Base-by-base conservation (phyloP, 2,888 invertebrate genomes). In the Orthosia cruda region DNA sequence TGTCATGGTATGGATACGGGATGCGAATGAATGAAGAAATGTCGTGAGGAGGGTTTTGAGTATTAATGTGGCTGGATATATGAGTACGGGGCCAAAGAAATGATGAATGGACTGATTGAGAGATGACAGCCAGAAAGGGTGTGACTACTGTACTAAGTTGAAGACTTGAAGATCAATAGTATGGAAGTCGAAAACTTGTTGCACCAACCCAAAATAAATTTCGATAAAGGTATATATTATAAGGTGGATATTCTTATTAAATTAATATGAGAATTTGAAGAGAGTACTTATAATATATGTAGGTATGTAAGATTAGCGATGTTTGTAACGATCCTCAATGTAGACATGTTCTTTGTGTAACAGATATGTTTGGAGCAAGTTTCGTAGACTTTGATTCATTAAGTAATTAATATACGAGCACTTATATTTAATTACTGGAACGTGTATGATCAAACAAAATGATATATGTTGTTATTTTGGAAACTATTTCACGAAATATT, bases 321-420 rank as follows among this genome's bases (percentile, higher is more conserved):
- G 47, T 66, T 61, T 65, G 26, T 52, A 59, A 70, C 58, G 55
- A 67, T 52, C 26, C 57, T 32, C 40, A 23, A 52, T 32, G 45
- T 63, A 74, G 26, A 52, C 79, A 40, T 55, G 47, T 71, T 68
- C 77, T 83, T 77, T 83, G 70, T 69, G 74, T 62, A 83, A 71
- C 45, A 64, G 54, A 80, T 76, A 84, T 64, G 81, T 73, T 76
- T 84, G 80, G 84, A 65, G 61, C 47, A 45, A 58, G 57, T 61
- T 76, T 61, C 47, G 3, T 47, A 16, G 49, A 59, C 54, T 68
- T 70, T 63, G 45, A 71, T 59, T 79, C 23, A 58, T 50, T 49
- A 32, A 32, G 64, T 83, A 57, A 66, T 58, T 50, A 71, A 13
- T 65, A 16, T 23, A 45, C 4, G n/a, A 72, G 40, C 26, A 50